Conservation (phyloP, 2,113 vertebrate species). For the Passer montanus region DNA sequence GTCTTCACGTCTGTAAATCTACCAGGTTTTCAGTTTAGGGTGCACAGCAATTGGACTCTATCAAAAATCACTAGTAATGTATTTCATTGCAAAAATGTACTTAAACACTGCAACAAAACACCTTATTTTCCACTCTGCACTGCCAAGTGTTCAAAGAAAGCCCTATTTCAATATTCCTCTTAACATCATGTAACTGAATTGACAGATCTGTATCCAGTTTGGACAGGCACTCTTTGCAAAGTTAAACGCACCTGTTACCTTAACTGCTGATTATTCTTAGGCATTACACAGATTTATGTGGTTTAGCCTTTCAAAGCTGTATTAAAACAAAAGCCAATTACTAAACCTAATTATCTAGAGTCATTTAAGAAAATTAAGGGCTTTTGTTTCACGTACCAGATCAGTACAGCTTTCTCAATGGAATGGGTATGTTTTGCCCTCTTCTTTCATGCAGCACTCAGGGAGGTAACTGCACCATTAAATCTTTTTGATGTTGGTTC, state of each 20-base stretch:
- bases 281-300: constrained; percentile 17
- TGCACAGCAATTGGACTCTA: background rate
- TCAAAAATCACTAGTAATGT: background rate
- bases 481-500: constrained; percentile 21
- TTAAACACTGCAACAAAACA: background rate
- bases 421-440: background rate
- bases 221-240: background rate
- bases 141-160: background rate
- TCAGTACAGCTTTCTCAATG: background rate
- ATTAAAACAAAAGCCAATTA: constrained; percentile 73
- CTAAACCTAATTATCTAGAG: constrained; percentile 61
- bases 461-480: background rate
- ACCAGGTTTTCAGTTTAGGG: background rate
- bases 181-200: background rate
- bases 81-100: background rate
- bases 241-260: background rate
- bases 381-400: constrained; percentile 34
- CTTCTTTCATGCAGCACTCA: background rate
- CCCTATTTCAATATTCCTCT: background rate
- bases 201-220: background rate
- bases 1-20: background rate
- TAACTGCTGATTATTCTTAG: background rate
- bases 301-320: constrained; percentile 67
- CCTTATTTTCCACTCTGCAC: background rate
- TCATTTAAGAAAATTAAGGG: constrained; percentile 50